Conservation (phyloP, 2,797 vertebrate species). For the Prunella strophiata region DNA sequence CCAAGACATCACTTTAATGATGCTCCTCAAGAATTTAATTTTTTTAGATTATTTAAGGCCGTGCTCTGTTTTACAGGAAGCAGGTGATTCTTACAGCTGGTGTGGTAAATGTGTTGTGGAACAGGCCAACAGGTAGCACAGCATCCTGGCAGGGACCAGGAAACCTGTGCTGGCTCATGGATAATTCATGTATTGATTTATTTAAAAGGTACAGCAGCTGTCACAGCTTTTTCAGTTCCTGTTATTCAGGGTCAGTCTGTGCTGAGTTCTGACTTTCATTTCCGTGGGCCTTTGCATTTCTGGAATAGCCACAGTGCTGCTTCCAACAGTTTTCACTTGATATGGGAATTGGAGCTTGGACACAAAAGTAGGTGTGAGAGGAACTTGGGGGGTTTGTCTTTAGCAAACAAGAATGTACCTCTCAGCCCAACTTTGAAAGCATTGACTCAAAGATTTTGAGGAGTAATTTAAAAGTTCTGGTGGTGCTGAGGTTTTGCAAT, state of each 20-base stretch:
- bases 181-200: background rate
- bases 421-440: background rate
- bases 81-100: background rate
- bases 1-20: background rate
- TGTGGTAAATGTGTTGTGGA: background rate
- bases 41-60: background rate
- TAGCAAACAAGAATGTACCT: background rate
- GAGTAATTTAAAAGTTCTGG: background rate
- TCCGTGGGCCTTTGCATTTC: background rate
- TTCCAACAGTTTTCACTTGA: background rate
- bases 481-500: background rate
- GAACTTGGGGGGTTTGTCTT: background rate
- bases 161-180: background rate
- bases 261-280: background rate
- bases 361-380: background rate
- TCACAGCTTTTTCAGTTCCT: slow-evolving; percentile 1
- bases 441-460: background rate
- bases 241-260: background rate
- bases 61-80: background rate
- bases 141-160: background rate
- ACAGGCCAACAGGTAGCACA: background rate
- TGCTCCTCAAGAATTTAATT: background rate
- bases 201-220: background rate
- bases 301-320: background rate
- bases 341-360: background rate